These are phyloP conservation scores for Muntiacus muntjak DNA, from an alignment of 2,113 vertebrate genomes.

Conservation along the genomic window DNA sequence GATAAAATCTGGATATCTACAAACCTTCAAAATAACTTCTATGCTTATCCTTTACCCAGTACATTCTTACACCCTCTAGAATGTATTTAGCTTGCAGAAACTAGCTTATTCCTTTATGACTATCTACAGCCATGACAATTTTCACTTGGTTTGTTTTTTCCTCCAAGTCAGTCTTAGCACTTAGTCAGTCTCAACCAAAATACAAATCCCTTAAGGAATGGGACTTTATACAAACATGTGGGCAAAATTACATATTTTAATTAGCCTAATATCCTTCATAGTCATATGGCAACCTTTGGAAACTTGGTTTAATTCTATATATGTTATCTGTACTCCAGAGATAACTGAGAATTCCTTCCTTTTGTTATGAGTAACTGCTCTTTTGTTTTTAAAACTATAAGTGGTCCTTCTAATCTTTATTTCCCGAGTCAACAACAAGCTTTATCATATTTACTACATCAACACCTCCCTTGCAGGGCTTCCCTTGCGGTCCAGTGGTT, in stretches of 20 bases:
- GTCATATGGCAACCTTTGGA: neutral
- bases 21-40: neutral
- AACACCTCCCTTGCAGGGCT: neutral
- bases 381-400: neutral
- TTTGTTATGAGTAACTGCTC: neutral
- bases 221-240: neutral
- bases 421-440: neutral
- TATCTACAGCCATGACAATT: neutral
- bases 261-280: neutral
- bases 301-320: neutral
- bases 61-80: neutral
- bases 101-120: neutral
- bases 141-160: constrained; percentile 22
- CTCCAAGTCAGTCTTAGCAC: neutral
- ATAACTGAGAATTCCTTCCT: neutral
- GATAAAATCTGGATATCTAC: neutral
- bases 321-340: neutral
- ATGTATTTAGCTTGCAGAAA: neutral
- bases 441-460: neutral
- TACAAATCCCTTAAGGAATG: neutral
- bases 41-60: neutral
- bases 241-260: neutral
- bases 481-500: neutral
- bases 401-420: neutral
- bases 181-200: constrained; percentile 19